Evolutionary conservation across 1,140 invertebrate species (phyloP).

Genomic region (Daktulosphaira vitifoliae): DNA sequence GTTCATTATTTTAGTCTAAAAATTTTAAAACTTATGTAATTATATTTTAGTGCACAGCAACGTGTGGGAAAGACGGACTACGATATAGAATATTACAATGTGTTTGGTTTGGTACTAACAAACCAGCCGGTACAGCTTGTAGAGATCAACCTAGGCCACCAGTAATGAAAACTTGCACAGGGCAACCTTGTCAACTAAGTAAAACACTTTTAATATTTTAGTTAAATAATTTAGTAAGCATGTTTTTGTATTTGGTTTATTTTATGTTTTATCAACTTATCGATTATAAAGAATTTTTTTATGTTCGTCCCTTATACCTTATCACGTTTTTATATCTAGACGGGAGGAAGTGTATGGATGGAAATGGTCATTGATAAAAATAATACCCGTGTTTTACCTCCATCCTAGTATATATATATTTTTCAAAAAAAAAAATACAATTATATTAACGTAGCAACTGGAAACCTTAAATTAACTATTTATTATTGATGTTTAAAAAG

Average conservation of each 20-base stretch:
- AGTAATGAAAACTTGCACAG: slow-evolving; percentile 66
- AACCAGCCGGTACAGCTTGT: slow-evolving; percentile 72
- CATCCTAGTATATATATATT: too few relatives aligned
- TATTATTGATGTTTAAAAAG: too few relatives aligned
- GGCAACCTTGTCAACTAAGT: slow-evolving; percentile 52
- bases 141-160: slow-evolving; percentile 59
- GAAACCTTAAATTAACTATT: too few relatives aligned
- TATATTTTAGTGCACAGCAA: slow-evolving; percentile 59
- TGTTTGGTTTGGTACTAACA: slow-evolving; percentile 74
- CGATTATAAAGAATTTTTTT: background rate
- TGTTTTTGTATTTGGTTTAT: background rate
- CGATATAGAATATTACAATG: slow-evolving; percentile 78
- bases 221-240: background rate
- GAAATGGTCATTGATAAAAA: too few relatives aligned
- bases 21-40: too few relatives aligned
- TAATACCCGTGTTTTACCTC: too few relatives aligned
- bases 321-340: too few relatives aligned
- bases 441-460: too few relatives aligned
- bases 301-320: background rate
- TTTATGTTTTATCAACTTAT: background rate
- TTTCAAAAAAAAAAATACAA: too few relatives aligned
- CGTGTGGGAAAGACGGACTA: slow-evolving; percentile 61
- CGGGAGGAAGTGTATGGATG: too few relatives aligned
- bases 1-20: too few relatives aligned
- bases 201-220: slow-evolving; percentile 37